Conservation (phyloP, 1,140 invertebrate genomes). For the Drosophila repleta region DNA sequence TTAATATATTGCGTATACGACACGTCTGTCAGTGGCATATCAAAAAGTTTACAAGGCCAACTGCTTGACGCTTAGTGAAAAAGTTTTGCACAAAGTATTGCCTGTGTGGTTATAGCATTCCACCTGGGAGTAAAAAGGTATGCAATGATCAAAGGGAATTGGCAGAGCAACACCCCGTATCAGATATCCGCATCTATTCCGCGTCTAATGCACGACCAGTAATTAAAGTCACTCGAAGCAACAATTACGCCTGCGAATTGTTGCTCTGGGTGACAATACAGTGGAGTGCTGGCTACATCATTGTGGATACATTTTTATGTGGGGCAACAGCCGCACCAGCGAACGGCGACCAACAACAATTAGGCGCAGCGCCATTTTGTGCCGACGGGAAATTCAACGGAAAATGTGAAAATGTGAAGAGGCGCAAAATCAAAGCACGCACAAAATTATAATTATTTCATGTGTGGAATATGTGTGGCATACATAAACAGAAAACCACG, state of each 20-base stretch:
- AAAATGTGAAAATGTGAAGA: constrained; percentile 80
- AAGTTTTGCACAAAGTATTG: constrained; percentile 14
- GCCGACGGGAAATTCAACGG: constrained; percentile 64
- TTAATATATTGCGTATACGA: constrained; percentile 43
- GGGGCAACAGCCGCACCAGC: constrained; percentile 7
- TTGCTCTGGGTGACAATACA: constrained; percentile 64
- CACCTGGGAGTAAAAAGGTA: constrained; percentile 1
- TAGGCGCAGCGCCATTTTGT: constrained; percentile 50
- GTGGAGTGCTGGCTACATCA: constrained; percentile 37
- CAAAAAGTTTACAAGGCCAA: constrained; percentile 4
- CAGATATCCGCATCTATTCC: neutral
- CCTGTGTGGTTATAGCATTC: constrained; percentile 18
- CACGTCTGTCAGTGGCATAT: constrained; percentile 9
- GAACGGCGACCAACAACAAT: constrained; percentile 22
- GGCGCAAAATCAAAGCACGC: constrained; percentile 78
- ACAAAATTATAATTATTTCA: constrained; percentile 81
- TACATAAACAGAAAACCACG: constrained; percentile 61
- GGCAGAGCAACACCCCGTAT: neutral
- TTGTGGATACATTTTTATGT: constrained; percentile 39
- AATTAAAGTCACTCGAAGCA: constrained; percentile 56
- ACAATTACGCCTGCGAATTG: constrained; percentile 50
- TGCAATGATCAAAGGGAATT: constrained; percentile 3
- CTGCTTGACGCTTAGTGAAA: neutral
- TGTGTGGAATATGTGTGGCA: constrained; percentile 73
- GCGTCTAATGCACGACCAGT: neutral